phyloP scores from a whole-genome alignment of 92 coral and sea anemone genomes.

The Porites lobata region DNA sequence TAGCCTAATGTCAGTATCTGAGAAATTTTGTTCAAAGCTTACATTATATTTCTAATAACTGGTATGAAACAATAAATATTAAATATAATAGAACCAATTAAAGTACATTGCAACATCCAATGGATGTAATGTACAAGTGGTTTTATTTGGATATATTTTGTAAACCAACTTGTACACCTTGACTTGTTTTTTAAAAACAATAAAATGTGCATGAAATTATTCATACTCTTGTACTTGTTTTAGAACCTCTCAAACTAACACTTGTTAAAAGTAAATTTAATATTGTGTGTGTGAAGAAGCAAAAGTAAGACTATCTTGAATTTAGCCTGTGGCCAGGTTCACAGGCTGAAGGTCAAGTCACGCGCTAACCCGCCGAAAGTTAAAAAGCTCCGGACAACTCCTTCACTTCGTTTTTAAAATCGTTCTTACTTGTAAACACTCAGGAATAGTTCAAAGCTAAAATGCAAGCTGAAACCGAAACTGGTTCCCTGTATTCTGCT shows the following conservation, averaged over 20 bases:
- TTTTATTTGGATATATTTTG: background rate
- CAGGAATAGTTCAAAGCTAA: background rate
- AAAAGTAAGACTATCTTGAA: too few species aligned
- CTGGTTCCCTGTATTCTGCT: conserved; percentile 86
- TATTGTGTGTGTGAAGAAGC: too few species aligned
- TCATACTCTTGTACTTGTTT: too few species aligned
- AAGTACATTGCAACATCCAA: background rate
- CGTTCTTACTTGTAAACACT: background rate
- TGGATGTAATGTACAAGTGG: background rate
- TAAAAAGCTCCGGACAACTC: conserved; percentile 4
- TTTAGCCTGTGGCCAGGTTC: too few species aligned
- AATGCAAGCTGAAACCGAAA: conserved; percentile 84
- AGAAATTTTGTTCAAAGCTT: too few species aligned
- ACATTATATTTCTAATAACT: too few species aligned
- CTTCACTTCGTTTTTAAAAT: too few species aligned
- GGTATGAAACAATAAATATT: too few species aligned
- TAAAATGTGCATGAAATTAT: background rate
- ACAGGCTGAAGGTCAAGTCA: background rate
- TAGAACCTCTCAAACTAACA: too few species aligned
- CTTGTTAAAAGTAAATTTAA: too few species aligned
- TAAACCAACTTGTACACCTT: too few species aligned
- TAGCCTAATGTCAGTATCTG: too few species aligned
- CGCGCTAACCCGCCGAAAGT: conserved; percentile 22
- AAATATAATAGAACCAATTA: background rate
- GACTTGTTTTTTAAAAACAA: background rate